Percentiles rank a stretch among this genome's conserved stretches.
Conservation (phyloP, 2,113 vertebrate species). For the Myotis brandtii region DNA sequence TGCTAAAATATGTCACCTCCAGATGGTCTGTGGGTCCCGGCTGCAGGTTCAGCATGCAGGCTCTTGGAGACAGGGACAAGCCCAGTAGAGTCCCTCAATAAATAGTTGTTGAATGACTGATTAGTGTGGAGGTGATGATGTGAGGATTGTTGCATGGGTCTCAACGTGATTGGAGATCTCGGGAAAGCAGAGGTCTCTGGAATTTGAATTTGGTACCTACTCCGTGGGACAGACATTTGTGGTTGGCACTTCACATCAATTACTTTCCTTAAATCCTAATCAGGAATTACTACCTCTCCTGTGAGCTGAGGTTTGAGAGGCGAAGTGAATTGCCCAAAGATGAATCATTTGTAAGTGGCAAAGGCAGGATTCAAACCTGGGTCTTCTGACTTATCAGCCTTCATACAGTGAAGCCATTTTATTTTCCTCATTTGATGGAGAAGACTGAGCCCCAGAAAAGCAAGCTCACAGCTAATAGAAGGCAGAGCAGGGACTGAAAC, state of each 20-base stretch:
- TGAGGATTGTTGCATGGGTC: accelerated
- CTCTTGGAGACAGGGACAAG: background rate
- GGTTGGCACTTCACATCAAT: background rate
- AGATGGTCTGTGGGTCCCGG: background rate
- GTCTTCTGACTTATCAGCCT: background rate
- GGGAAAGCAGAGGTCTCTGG: background rate
- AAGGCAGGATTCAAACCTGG: background rate
- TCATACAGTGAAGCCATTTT: background rate
- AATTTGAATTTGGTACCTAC: background rate
- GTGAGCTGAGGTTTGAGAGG: background rate
- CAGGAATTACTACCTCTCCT: background rate
- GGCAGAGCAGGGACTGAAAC: background rate
- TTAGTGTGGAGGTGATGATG: background rate
- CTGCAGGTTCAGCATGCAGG: accelerated
- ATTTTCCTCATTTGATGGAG: background rate
- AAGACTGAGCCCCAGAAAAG: background rate
- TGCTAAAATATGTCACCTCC: background rate
- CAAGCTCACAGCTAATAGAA: background rate
- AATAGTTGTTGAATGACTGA: background rate
- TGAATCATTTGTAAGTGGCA: background rate
- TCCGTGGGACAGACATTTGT: accelerated
- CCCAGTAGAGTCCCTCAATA: no score
- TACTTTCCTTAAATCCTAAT: background rate
- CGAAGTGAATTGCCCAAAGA: background rate
- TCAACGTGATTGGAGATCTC: background rate